Conservation (phyloP, 2,888 invertebrate species). For the Rotaria sp. region DNA sequence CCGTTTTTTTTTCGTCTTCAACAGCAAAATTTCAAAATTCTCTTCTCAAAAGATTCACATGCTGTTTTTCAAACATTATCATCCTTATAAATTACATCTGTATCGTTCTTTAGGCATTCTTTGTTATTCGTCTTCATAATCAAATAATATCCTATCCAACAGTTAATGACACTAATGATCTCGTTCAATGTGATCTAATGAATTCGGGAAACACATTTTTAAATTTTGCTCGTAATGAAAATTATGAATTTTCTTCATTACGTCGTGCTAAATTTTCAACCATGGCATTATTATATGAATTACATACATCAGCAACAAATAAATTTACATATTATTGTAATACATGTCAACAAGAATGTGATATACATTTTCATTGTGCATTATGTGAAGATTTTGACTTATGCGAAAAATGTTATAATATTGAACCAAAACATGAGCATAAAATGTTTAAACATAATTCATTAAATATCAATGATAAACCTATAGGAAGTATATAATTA, state of each 20-base stretch:
- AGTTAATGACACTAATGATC: conserved; percentile 92
- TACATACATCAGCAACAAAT: too few species aligned
- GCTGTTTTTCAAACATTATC: too few species aligned
- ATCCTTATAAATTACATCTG: too few species aligned
- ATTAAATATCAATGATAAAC: conserved; percentile 2
- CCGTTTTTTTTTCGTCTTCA: too few species aligned
- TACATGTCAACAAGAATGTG: conserved; percentile 86
- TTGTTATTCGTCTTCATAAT: too few species aligned
- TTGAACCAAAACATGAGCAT: conserved; percentile 93
- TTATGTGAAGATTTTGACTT: conserved; percentile 98
- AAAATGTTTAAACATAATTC: conserved; percentile 64
- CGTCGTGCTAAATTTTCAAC: conserved; percentile 89
- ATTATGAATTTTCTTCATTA: conserved; percentile 93
- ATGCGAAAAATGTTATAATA: too few species aligned
- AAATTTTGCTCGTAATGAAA: conserved; percentile 91
- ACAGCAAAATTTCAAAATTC: too few species aligned
- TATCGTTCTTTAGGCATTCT: conserved; percentile 59
- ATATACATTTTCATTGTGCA: conserved; percentile 86
- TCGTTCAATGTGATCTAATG: conserved; percentile 90
- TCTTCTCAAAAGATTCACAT: too few species aligned
- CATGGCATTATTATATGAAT: conserved; percentile 89
- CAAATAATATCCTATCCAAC: conserved; percentile 73
- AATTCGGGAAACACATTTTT: conserved; percentile 98
- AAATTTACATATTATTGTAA: conserved; percentile 98
- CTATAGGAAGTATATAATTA: conserved; percentile 63